Conservation (phyloP, 2,113 vertebrate species). For the Odocoileus virginianus region DNA sequence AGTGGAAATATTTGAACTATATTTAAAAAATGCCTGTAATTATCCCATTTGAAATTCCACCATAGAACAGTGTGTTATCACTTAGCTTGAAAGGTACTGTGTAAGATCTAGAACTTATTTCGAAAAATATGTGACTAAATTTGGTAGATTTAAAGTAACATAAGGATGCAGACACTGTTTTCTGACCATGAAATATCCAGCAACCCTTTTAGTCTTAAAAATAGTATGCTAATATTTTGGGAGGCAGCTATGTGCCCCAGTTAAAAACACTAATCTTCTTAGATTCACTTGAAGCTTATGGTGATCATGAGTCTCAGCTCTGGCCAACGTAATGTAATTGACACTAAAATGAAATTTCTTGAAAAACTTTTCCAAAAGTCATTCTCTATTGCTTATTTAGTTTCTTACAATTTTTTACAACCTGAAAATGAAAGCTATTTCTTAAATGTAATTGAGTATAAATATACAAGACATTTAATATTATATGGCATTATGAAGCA, state of each 20-base stretch:
- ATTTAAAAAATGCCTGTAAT: background rate
- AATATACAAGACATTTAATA: background rate
- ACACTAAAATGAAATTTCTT: background rate
- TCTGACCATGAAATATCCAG: background rate
- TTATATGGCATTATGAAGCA: background rate
- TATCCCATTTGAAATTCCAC: background rate
- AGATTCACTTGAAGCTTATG: background rate
- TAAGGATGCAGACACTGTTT: background rate
- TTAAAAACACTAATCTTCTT: background rate
- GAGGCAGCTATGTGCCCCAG: background rate
- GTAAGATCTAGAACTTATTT: background rate
- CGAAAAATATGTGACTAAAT: background rate
- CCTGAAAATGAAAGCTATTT: background rate
- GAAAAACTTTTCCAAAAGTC: background rate
- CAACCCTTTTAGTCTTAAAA: background rate
- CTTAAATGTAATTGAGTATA: background rate
- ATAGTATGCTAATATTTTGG: background rate
- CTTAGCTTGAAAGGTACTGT: background rate
- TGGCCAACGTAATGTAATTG: background rate
- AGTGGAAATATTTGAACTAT: background rate
- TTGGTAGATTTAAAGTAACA: background rate
- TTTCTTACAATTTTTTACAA: background rate
- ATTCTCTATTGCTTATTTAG: background rate
- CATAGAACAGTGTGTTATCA: background rate
- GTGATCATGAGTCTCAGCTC: background rate